Conservation (phyloP, 2,113 vertebrate species). For the Paramormyrops kingsleyae region DNA sequence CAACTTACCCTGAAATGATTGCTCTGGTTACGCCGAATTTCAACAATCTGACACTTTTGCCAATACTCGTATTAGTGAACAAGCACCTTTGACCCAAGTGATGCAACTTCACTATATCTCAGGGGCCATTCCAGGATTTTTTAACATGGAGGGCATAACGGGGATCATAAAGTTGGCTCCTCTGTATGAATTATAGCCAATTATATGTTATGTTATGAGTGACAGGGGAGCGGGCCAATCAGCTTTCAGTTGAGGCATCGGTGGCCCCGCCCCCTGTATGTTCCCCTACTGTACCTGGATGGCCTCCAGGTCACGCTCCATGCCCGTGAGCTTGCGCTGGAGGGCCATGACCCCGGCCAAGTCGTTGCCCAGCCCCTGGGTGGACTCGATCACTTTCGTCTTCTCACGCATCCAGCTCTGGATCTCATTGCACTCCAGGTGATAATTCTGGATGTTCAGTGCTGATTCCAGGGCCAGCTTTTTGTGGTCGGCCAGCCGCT, state of each 20-base stretch:
- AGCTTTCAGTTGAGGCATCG: not conserved
- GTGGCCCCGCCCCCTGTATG: not conserved
- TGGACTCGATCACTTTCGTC: constrained; percentile 92
- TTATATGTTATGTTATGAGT: not conserved
- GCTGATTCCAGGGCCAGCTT: constrained; percentile 78
- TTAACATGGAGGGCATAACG: not conserved
- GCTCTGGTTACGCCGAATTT: not conserved
- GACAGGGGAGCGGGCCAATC: not conserved
- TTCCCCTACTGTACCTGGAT: constrained; percentile 59
- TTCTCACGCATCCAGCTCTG: constrained; percentile 92
- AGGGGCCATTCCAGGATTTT: not conserved
- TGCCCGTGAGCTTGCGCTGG: constrained; percentile 87
- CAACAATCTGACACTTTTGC: not conserved
- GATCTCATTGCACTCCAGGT: constrained; percentile 89
- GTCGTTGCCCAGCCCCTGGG: constrained; percentile 82
- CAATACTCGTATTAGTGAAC: not conserved
- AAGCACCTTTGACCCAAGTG: not conserved
- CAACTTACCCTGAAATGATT: constrained; percentile 64
- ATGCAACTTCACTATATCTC: not conserved
- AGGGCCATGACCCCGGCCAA: constrained; percentile 83
- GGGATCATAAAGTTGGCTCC: too few relatives aligned
- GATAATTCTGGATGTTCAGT: constrained; percentile 89
- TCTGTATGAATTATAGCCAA: too few relatives aligned
- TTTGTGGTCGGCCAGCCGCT: constrained; percentile 71
- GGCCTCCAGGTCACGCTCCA: constrained; percentile 86